Evolutionary conservation across 2,797 vertebrate genomes (phyloP), one percentile per base, ranked within the genome.

Genomic region (Semotilus atromaculatus): DNA sequence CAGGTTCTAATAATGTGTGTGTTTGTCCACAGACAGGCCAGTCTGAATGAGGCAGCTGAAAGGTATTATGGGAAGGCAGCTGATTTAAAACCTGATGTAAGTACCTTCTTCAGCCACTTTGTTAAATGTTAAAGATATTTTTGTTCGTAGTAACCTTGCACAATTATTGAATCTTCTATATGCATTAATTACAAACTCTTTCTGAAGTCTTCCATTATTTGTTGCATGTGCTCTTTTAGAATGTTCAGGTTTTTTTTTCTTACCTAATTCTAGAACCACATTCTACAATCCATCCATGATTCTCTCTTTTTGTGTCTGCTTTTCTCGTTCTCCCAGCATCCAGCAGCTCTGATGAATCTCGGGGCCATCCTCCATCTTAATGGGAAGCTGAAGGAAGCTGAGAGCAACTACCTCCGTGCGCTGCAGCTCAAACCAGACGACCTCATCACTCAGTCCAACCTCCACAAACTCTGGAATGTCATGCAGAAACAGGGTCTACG

Each of bases 301-400:
- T 43, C 16, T 60, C 38, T 72, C 8, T 89, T 90, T 81, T 92
- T 97, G 97, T 0, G 97, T 36, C 36, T 13, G 3, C 16, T 0
- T 74, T 45, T 67, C 7, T 71, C 0, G 10, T 0, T 55, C 18
- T 90, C 89, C 77, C 92, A 99, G 98, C 98, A 99, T 88, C 97
- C 98, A 0, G 98, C 97, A 70, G 98, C 98, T 80, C 92, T 99
- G 81, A 99, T 99, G 98, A 99, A 99, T 94, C 95, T 99, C 31
- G 98, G 98, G 55, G 98, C 98, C 23, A 99, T 99, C 90, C 96
- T 99, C 40, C 98, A 99, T 91, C 97, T 99, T 90, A 99, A 99
- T 2, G 98, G 98, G 48, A 97, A 97, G 81, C 95, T 99, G 73
- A 95, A 94, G 89, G 96, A 97, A 84, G 98, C 98, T 0, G 98